Evolutionary conservation across 2,113 vertebrate genomes (phyloP).

Genomic region (Pelecanoides urinatrix): DNA sequence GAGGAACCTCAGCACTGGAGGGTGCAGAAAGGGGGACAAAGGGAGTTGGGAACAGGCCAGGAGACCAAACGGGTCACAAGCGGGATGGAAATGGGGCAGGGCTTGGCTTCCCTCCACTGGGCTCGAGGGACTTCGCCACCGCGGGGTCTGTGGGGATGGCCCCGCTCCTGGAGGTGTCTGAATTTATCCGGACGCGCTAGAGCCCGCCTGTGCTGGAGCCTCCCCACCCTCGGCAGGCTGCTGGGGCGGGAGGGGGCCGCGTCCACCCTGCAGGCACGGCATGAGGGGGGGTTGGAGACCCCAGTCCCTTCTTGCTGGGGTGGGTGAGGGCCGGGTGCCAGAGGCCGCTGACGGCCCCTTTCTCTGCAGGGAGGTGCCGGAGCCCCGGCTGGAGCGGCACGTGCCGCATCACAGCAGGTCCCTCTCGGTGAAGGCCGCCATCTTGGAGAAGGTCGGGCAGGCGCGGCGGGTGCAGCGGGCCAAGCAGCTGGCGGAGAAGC

Average conservation of each 20-base stretch:
- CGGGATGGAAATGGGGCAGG: not conserved
- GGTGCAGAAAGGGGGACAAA: not conserved
- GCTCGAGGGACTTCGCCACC: not conserved
- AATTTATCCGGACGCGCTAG: not conserved
- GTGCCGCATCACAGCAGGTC: slow-evolving; percentile 72
- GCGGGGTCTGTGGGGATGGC: not conserved
- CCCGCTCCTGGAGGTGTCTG: fast-evolving
- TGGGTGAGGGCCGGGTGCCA: fast-evolving
- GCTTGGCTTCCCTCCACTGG: not conserved
- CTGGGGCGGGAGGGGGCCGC: fast-evolving
- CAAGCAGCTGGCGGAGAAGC: slow-evolving; percentile 84
- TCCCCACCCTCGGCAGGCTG: not conserved
- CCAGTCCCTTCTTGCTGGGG: fast-evolving
- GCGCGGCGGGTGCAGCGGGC: slow-evolving; percentile 85
- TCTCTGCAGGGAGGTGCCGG: slow-evolving; percentile 70
- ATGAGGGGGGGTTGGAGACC: fast-evolving
- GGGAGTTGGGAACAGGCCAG: not conserved
- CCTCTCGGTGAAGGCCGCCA: slow-evolving; percentile 72
- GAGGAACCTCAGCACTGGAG: not conserved
- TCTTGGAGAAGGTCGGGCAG: slow-evolving; percentile 88
- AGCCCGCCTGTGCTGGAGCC: not conserved
- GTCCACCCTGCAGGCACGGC: fast-evolving
- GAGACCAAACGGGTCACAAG: not conserved
- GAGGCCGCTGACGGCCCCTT: not conserved
- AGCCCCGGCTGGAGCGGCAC: slow-evolving; percentile 56